Conservation (phyloP, 2,113 vertebrate species). For the Hippoglossus stenolepis region DNA sequence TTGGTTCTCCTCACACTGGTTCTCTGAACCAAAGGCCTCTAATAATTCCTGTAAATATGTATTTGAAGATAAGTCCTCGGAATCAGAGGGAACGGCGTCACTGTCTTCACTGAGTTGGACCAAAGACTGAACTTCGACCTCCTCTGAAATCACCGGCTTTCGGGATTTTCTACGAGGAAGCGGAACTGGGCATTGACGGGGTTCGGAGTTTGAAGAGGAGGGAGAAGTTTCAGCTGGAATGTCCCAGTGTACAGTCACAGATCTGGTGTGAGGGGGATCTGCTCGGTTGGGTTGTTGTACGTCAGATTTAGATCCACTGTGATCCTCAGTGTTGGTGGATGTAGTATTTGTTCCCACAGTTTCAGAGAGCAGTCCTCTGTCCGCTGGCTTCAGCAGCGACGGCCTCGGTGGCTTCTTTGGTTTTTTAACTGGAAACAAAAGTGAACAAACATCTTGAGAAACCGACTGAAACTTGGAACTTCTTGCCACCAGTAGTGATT, state of each 20-base stretch:
- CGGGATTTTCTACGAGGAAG: conserved; percentile 88
- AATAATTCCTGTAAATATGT: conserved; percentile 76
- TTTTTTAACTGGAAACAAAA: conserved; percentile 76
- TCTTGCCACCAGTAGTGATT: neutral
- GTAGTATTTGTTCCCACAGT: conserved; percentile 20
- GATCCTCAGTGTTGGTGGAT: conserved; percentile 8
- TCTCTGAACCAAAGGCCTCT: conserved; percentile 74
- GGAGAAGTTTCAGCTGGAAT: conserved; percentile 22
- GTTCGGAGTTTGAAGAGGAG: conserved; percentile 1
- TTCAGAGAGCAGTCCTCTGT: conserved; percentile 73
- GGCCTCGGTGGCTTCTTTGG: conserved; percentile 87
- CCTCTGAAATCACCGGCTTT: conserved; percentile 80
- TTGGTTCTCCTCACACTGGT: conserved; percentile 55
- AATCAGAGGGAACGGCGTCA: conserved; percentile 28
- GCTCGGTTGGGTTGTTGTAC: conserved; percentile 72
- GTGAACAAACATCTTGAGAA: neutral
- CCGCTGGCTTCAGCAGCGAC: conserved; percentile 64
- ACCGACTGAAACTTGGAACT: neutral
- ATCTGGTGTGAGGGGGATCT: conserved; percentile 58
- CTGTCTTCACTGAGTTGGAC: conserved; percentile 65
- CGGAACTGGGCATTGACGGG: conserved; percentile 84
- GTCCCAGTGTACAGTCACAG: conserved; percentile 66
- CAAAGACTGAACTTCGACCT: conserved; percentile 75
- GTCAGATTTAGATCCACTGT: conserved; percentile 38
- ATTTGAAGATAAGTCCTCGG: conserved; percentile 40